Conservation (phyloP, 2,113 vertebrate genomes). For the Potamarius usumacintae region DNA sequence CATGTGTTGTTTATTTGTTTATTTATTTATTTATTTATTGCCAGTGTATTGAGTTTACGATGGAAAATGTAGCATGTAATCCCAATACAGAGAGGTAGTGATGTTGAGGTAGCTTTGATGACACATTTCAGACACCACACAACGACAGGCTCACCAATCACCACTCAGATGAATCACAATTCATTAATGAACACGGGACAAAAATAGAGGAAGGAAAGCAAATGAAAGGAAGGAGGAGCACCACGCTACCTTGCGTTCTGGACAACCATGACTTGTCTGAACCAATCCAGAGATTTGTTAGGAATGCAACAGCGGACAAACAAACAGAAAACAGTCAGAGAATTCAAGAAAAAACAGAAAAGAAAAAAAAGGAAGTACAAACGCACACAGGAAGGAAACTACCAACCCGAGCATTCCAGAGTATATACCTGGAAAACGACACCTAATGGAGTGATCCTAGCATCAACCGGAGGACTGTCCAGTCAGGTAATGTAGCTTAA, state of each 20-base stretch:
- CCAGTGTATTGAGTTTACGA: not conserved
- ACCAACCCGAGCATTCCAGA: not conserved
- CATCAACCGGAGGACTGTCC: conserved; percentile 18
- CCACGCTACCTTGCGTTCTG: conserved; percentile 96
- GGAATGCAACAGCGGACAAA: conserved; percentile 72
- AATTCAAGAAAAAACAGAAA: conserved; percentile 73
- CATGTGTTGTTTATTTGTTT: not conserved
- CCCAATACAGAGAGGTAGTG: conserved; percentile 40
- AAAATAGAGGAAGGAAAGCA: conserved; percentile 56
- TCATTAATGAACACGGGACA: conserved; percentile 30
- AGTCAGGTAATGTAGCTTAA: conserved; percentile 56
- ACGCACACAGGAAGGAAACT: conserved; percentile 62
- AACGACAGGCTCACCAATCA: not conserved
- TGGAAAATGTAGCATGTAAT: not conserved
- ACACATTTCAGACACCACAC: conserved; percentile 34
- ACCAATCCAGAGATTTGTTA: conserved; percentile 78
- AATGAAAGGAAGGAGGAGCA: conserved; percentile 68
- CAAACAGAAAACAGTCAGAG: conserved; percentile 70
- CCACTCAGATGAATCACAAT: conserved; percentile 37
- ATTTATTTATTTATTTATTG: not conserved
- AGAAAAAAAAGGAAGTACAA: conserved; percentile 61
- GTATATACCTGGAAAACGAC: conserved; percentile 10
- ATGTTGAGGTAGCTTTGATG: conserved; percentile 49
- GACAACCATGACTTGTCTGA: conserved; percentile 99
- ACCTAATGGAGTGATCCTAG: conserved; percentile 1